A percentile compares a stretch with the other conserved stretches of the same genome.
phyloP scores from a whole-genome alignment of 1,140 invertebrate genomes.

The Procambarus virginalis region DNA sequence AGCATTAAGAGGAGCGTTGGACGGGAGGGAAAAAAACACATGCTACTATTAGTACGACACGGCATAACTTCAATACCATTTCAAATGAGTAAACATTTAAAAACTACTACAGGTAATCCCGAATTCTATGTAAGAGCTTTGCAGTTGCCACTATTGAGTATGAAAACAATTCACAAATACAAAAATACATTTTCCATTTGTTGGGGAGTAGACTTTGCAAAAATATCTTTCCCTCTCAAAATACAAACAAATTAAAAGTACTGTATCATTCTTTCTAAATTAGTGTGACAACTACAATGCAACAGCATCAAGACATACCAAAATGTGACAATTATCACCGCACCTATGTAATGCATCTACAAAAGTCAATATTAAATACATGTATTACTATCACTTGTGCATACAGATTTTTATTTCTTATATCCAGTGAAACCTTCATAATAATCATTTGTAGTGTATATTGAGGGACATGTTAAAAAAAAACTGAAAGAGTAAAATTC shows the following conservation, averaged over 20 bases:
- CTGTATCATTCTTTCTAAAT: not conserved
- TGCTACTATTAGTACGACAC: conserved; percentile 59
- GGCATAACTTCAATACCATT: conserved; percentile 15
- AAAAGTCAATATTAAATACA: not conserved
- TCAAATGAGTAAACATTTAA: not conserved
- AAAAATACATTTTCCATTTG: not conserved
- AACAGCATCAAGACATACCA: not conserved
- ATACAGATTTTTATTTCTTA: not conserved
- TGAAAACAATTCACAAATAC: not conserved
- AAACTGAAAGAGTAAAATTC: too few species aligned
- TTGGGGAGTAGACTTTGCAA: not conserved
- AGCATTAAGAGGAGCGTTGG: conserved; percentile 50
- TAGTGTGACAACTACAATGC: conserved; percentile 1
- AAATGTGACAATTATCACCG: not conserved
- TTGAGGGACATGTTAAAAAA: too few species aligned
- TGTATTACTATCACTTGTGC: not conserved
- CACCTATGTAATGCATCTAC: conserved; percentile 5
- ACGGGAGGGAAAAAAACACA: conserved; percentile 54
- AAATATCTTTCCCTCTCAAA: not conserved
- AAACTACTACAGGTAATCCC: conserved; percentile 12
- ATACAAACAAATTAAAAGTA: not conserved
- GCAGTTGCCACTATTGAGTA: not conserved
- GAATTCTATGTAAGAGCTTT: not conserved
- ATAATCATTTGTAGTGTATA: not conserved
- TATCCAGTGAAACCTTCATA: not conserved